Evolutionary conservation across 2,888 invertebrate species (phyloP).

Genomic region (Amorpha juglandis): DNA sequence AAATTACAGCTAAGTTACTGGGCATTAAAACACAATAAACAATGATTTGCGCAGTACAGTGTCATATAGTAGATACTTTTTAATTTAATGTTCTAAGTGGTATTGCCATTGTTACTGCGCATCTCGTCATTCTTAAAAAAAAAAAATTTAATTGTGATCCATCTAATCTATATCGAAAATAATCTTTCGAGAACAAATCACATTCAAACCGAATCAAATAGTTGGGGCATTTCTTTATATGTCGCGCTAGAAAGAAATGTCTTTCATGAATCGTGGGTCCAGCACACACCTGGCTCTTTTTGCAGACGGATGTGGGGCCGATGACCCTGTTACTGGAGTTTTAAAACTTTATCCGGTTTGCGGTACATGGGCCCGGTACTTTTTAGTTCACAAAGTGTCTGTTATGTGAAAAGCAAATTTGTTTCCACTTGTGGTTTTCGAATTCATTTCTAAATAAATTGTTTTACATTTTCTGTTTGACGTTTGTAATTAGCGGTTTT

Average conservation of each 20-base stretch:
- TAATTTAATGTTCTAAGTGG: too few species aligned
- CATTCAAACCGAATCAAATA: constrained; percentile 29
- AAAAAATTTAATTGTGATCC: too few species aligned
- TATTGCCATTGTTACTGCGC: too few species aligned
- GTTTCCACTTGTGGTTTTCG: not conserved
- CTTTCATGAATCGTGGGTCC: constrained; percentile 45
- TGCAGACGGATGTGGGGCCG: constrained; percentile 37
- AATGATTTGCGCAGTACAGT: too few species aligned
- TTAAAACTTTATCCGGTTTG: constrained; percentile 32
- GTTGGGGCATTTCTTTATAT: constrained; percentile 50
- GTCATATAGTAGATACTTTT: too few species aligned
- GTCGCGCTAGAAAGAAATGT: constrained; percentile 50
- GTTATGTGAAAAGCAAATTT: constrained; percentile 1
- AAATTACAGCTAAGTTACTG: too few species aligned
- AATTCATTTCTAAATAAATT: constrained; percentile 3
- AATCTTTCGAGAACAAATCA: not conserved
- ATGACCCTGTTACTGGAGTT: constrained; percentile 41
- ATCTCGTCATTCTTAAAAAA: too few species aligned
- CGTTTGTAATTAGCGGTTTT: constrained; percentile 6
- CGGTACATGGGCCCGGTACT: constrained; percentile 3
- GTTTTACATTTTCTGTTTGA: not conserved
- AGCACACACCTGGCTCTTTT: constrained; percentile 51
- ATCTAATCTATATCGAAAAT: not conserved
- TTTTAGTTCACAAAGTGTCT: constrained; percentile 10
- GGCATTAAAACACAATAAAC: too few species aligned